Evolutionary conservation across 2,888 invertebrate genomes (phyloP).

Genomic region (Trichogramma evanescens): DNA sequence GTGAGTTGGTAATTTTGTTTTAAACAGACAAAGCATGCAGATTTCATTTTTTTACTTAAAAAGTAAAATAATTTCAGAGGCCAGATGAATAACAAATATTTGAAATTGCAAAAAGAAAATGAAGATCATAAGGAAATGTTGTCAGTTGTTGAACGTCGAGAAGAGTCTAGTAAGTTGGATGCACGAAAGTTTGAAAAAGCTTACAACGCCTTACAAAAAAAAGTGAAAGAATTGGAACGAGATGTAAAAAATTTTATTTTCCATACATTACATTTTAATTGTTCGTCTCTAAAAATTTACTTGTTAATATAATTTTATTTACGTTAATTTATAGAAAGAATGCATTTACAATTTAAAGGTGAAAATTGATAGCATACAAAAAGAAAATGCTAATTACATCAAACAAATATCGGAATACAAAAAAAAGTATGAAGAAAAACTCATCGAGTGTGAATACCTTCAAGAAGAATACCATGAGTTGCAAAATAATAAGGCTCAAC

Average conservation of each 20-base stretch:
- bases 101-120: constrained; percentile 26
- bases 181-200: constrained; percentile 26
- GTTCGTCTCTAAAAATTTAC: not conserved
- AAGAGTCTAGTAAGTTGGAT: constrained; percentile 21
- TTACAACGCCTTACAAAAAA: constrained; percentile 16
- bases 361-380: constrained; percentile 22
- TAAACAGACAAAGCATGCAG: not conserved
- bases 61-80: constrained; percentile 20
- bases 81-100: constrained; percentile 23
- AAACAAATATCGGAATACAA: constrained; percentile 18
- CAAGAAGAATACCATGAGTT: constrained; percentile 23
- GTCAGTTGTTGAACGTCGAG: constrained; percentile 20
- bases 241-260: constrained; percentile 21
- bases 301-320: not conserved
- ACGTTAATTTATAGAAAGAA: constrained; percentile 21
- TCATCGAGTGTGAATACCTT: constrained; percentile 23
- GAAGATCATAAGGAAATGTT: constrained; percentile 28
- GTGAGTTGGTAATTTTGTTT: constrained; percentile 8
- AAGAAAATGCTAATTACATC: constrained; percentile 23
- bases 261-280: not conserved
- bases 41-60: not conserved
- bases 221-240: constrained; percentile 24
- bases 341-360: constrained; percentile 19
- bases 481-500: constrained; percentile 14
- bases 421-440: constrained; percentile 23